Evolutionary conservation across 2,888 invertebrate species (phyloP).

Genomic region (Cinara cedri): DNA sequence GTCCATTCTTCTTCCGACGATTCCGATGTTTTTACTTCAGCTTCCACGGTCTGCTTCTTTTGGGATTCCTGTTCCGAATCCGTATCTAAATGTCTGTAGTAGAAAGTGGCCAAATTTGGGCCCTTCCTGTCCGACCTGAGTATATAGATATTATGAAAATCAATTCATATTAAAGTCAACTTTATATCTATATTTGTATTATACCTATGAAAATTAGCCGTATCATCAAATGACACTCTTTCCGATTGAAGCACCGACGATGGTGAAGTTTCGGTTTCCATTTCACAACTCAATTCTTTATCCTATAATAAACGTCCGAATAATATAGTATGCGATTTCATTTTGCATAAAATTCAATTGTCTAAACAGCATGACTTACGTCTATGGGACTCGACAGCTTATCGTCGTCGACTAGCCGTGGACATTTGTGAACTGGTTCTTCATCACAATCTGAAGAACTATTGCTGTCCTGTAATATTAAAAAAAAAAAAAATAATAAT

Average conservation of each 20-base stretch:
- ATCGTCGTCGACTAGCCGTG: constrained; percentile 66
- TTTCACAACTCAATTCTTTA: neutral
- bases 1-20: constrained; percentile 59
- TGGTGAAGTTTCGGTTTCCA: constrained; percentile 38
- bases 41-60: constrained; percentile 62
- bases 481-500: too few species aligned
- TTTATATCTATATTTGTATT: neutral
- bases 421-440: constrained; percentile 77
- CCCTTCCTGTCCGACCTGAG: constrained; percentile 76
- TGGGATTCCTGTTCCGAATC: constrained; percentile 72
- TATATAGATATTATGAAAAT: constrained; percentile 60
- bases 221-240: constrained; percentile 47
- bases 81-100: constrained; percentile 85
- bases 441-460: constrained; percentile 73
- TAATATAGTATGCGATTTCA: neutral
- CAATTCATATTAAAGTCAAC: neutral
- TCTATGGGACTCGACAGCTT: constrained; percentile 16
- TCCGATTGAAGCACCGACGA: constrained; percentile 39
- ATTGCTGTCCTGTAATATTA: constrained; percentile 67
- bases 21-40: constrained; percentile 57
- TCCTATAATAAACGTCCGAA: constrained; percentile 6
- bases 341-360: neutral
- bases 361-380: neutral
- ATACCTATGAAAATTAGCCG: constrained; percentile 55
- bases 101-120: constrained; percentile 80